Conservation (phyloP, 1,140 invertebrate genomes). For the Leptinotarsa lineolata region DNA sequence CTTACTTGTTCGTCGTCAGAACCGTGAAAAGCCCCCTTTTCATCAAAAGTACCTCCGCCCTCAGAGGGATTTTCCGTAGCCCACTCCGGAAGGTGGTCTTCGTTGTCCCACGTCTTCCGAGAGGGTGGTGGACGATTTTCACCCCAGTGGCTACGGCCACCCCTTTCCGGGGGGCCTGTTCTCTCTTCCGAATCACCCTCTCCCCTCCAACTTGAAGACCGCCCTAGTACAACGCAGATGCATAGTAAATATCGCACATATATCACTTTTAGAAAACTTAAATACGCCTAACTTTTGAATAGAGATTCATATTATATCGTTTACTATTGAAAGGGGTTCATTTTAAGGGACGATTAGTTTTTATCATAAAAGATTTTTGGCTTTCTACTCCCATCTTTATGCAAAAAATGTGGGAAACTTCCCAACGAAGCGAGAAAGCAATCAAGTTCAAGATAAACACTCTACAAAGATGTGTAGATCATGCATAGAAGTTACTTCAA, state of each 20-base stretch:
- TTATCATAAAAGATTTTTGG: no score
- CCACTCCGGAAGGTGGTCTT: constrained; percentile 76
- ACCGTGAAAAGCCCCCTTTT: constrained; percentile 81
- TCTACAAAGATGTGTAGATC: no score
- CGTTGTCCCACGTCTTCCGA: constrained; percentile 60
- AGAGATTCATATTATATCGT: no score
- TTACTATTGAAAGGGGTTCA: no score
- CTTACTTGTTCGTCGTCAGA: constrained; percentile 61
- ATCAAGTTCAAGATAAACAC: no score
- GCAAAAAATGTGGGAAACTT: no score
- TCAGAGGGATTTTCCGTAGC: constrained; percentile 76
- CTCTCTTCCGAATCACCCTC: constrained; percentile 54
- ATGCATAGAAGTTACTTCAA: no score
- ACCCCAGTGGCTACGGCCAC: constrained; percentile 44
- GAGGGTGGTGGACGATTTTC: constrained; percentile 48
- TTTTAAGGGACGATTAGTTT: no score
- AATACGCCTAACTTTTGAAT: no score
- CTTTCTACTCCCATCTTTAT: no score
- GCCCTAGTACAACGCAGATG: constrained; percentile 44
- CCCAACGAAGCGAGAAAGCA: no score
- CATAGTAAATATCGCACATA: not conserved
- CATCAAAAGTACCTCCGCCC: constrained; percentile 83
- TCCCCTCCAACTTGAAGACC: constrained; percentile 68
- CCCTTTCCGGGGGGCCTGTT: constrained; percentile 45
- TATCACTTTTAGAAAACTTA: no score